Evolutionary conservation across 2,113 vertebrate genomes (phyloP).

Genomic region (Lepus americanus): DNA sequence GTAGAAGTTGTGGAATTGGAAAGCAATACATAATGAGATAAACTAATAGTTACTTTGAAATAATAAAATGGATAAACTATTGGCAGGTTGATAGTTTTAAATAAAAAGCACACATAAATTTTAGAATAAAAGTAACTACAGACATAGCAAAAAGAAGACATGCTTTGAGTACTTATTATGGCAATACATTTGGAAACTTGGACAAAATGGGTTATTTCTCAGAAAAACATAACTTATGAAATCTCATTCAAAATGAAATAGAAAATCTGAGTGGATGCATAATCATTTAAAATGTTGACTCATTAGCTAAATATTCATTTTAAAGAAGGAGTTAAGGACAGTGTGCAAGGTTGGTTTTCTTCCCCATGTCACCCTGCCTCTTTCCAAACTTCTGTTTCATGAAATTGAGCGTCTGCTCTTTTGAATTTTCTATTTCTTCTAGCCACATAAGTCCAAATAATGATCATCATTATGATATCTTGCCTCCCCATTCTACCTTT

Average conservation of each 20-base stretch:
- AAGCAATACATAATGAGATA: constrained; percentile 13
- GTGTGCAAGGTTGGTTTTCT: not conserved
- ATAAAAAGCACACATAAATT: constrained; percentile 31
- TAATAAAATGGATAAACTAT: constrained; percentile 40
- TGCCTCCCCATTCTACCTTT: not conserved
- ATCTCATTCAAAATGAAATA: not conserved
- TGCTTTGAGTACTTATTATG: not conserved
- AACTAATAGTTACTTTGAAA: constrained; percentile 51
- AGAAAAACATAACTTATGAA: not conserved
- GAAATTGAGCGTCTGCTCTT: not conserved
- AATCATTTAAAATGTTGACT: not conserved
- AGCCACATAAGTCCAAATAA: not conserved
- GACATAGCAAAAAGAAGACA: not conserved
- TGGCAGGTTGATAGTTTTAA: not conserved
- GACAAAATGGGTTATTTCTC: constrained; percentile 36
- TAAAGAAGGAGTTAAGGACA: not conserved
- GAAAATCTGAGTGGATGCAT: too few species aligned
- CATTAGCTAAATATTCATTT: not conserved
- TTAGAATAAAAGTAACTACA: constrained; percentile 13
- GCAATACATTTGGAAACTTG: constrained; percentile 18
- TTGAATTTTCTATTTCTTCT: not conserved
- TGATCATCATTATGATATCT: not conserved
- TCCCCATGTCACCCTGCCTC: not conserved
- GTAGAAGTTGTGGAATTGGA: constrained; percentile 34
- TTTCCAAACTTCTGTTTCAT: not conserved